Evolutionary conservation across 1,140 invertebrate species (phyloP), one percentile per base, ranked within the genome.

Genomic region (Carcinoscorpius rotundicauda): DNA sequence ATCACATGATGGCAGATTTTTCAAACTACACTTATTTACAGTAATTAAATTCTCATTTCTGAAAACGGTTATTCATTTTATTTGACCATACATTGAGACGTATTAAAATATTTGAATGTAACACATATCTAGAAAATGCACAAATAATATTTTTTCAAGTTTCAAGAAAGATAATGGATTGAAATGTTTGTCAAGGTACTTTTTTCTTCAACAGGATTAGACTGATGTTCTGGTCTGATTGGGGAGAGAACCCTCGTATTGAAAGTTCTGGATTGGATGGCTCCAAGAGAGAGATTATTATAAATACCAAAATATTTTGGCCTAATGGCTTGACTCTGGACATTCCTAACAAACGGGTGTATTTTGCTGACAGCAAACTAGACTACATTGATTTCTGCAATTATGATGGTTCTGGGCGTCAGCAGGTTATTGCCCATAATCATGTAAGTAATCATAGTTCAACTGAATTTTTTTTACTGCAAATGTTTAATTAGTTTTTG

Each of bases 371-470:
- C 77, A 95, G 91, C 0, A 96, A 98, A 74, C 76, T 99, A 9
- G 96, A 99, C 74, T 98, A 95, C 70, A 99, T 99, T 60, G 96
- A 98, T 75, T 98, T 95, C 73, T 97, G 94, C 73, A 88, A 96
- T 71, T 99, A 99, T 77, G 91, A 98, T 73, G 97, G 97, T 11
- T 86, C 83, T 0, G 88, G 89, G 4, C 79, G 94, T 51, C 86
- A 90, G 65, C 91, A 96, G 79, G 78, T 82, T 49, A 72, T 80
- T 59, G 73, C 76, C 3, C 78, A 78, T 70, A 76, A 77, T 64
- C 77, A 79, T 71, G 77, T 78, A 71, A 73, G 74, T 67, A 51
- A 29, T 29, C 2, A 29, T 29, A 2, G 29, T 29, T 29, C 2
- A 29, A 29, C 29, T 29, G 29, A 29, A 29, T 29, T 29, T 29